Evolutionary conservation across 2,113 vertebrate genomes (phyloP), one percentile per base, ranked within the genome.

Genomic region (Nothoprocta perdicaria): DNA sequence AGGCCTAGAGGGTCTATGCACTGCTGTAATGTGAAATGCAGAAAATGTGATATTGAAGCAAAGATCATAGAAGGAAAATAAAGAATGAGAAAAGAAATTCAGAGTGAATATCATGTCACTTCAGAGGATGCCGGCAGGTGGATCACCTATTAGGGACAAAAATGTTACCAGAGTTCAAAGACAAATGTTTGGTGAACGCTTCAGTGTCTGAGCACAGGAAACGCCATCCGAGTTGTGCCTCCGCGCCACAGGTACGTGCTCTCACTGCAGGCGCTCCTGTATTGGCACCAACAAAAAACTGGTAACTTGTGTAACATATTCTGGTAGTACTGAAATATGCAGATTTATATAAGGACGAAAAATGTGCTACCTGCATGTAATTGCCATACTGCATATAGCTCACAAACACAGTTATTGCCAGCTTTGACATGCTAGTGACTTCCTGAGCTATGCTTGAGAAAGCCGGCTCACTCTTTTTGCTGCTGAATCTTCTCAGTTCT

Each of bases 131-230:
- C 22, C 23, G 26, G 38, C 58, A 46, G 43, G 38, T 31, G 22
- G 72, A 19, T 24, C 65, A 53, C 27, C 1, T 5, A 23, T 26
- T 26, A 4, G 1, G 13, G 46, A 43, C 57, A 12, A 38, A 38
- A 62, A 50, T 8, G 0, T 4, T 38, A 5, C 1, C 27, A 33
- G 35, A 19, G 43, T 35, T 38, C 31, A 50, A 13, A 1, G 3
- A 4, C 14, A 58, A 46, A 24, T 50, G 15, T 14, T 33, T 18
- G 45, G 24, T 63, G 71, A 29, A 11, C 8, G 7, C 52, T 65
- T 65, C 65, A 6, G 35, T 52, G 35, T 8, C 48, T 1, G 14
- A 23, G 12, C 13, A 1, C 7, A 26, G 76, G 24, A 86, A 33
- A 35, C 69, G 24, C 62, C 23, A 57, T 6, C 41, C 27, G 38